A percentile compares a stretch with the other conserved stretches of the same genome.
phyloP scores from a whole-genome alignment of 1,140 invertebrate species.

The Lutraria rhynchaena region DNA sequence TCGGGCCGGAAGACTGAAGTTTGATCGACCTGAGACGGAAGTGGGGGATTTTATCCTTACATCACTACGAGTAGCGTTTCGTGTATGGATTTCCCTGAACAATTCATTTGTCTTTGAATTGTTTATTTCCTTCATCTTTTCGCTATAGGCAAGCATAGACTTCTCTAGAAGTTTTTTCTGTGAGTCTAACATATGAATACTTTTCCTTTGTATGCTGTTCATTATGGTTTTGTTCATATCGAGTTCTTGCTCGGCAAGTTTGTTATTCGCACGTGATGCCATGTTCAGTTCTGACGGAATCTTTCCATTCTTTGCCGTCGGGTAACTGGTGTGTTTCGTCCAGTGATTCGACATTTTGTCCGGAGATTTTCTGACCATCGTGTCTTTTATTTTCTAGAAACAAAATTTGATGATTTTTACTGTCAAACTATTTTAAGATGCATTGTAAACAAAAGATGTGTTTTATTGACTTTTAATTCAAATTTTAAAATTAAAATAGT shows the following conservation, averaged over 20 bases:
- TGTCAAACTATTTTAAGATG: too few species aligned
- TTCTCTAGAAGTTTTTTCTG: constrained; percentile 43
- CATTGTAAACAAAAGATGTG: too few species aligned
- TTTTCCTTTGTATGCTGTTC: constrained; percentile 23
- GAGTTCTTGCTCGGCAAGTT: constrained; percentile 7
- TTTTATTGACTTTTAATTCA: too few species aligned
- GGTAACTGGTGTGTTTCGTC: constrained; percentile 11
- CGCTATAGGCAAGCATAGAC: constrained; percentile 34
- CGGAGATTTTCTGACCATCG: too few species aligned
- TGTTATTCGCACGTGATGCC: neutral
- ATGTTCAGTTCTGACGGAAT: constrained; percentile 12
- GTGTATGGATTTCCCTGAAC: constrained; percentile 38
- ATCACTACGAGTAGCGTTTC: constrained; percentile 2
- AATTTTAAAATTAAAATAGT: too few species aligned
- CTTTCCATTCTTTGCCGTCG: neutral
- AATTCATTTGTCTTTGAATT: constrained; percentile 10
- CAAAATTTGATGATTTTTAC: too few species aligned
- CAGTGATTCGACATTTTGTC: neutral
- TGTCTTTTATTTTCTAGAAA: too few species aligned
- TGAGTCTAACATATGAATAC: constrained; percentile 7
- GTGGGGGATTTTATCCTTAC: constrained; percentile 8
- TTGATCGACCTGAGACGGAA: neutral
- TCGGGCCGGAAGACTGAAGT: neutral
- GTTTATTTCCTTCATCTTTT: constrained; percentile 39
- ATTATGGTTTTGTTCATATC: neutral